Evolutionary conservation across 53 echinoderm and acorn worm species (phyloP), one percentile per base, ranked within the genome.

Genomic region (Arbacia lixula): DNA sequence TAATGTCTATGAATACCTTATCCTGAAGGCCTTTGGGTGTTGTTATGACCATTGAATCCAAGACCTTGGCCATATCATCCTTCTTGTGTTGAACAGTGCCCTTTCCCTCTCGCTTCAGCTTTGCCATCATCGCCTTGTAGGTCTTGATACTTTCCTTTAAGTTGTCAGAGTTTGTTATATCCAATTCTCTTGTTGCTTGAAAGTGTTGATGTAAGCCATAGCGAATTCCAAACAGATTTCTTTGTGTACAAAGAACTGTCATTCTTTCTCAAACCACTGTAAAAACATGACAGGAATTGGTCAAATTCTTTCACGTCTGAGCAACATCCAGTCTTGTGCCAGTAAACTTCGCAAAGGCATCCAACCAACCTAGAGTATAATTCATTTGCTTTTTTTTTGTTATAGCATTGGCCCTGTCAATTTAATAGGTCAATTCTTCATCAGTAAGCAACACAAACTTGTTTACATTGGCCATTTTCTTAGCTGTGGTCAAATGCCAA

Each of bases 51-150:
- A 67, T 17, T 25, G 84, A 65, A 38, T 24, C 61, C 61, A 66
- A 83, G 21, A 83, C 65, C 37, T 83, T 67, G 2, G 61, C 68
- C 67, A 67, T 83, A 53, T 83, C 68, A 66, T 83, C 66, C 3
- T 76, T 73, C 29, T 73, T 73, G 73, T 73, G 73, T 50, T 73
- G 73, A 30, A 79, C 80, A 79, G 11, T 3, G 3, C 80, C 80
- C 27, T 79, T 79, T 19, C 80, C 43, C 32, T 3, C 80, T 14
- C 61, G 36, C 66, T 83, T 83, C 83, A 83, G 5, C 31, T 64
- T 83, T 3, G 39, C 49, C 65, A 83, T 83, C 65, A 83, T 83
- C 20, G 83, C 83, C 64, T 66, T 83, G 41, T 65, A 83, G 3
- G 83, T 24, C 32, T 43, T 12, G 65, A 64, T 39, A 58, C 40